A percentile compares a stretch with the other conserved stretches of the same genome.
phyloP scores from a whole-genome alignment of 2,888 invertebrate species.

The Diadegma fenestrale region DNA sequence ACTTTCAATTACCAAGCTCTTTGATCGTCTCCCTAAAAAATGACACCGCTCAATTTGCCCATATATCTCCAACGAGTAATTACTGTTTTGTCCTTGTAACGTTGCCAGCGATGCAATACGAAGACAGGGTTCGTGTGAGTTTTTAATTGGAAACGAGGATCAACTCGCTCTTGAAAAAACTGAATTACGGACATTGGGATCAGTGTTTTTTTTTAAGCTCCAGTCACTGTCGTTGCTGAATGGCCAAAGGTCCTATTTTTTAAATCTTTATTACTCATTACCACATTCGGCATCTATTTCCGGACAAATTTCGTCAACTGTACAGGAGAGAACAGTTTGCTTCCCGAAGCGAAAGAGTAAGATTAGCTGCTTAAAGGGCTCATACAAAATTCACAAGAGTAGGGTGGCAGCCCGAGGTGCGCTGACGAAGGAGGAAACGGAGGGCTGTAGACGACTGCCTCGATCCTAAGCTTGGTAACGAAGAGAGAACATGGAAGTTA shows the following conservation, averaged over 20 bases:
- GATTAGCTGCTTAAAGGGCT: constrained; percentile 45
- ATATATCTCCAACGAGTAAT: constrained; percentile 13
- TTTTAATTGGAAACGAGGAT: background rate
- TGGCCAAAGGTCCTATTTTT: background rate
- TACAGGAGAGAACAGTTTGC: constrained; percentile 34
- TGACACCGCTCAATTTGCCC: constrained; percentile 19
- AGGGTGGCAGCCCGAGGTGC: constrained; percentile 1
- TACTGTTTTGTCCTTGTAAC: constrained; percentile 12
- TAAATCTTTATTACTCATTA: background rate
- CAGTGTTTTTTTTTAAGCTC: background rate
- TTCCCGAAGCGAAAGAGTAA: constrained; percentile 24
- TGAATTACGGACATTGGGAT: background rate
- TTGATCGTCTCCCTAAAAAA: constrained; percentile 48
- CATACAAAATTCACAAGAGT: constrained; percentile 27
- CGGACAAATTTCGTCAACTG: constrained; percentile 14
- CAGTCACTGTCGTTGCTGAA: background rate
- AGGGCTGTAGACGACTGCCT: constrained; percentile 38
- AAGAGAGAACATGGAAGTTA: constrained; percentile 6
- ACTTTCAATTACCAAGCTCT: constrained; percentile 46
- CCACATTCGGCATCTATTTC: background rate
- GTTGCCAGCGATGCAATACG: background rate
- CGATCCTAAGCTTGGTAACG: constrained; percentile 30
- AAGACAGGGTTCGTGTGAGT: background rate
- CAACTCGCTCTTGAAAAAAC: background rate
- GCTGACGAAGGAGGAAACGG: constrained; percentile 14